A percentile compares a stretch with the other conserved stretches of the same genome.
Evolutionary conservation across 2,888 invertebrate species (phyloP).

Genomic region (Acanthosepion pharaonis): DNA sequence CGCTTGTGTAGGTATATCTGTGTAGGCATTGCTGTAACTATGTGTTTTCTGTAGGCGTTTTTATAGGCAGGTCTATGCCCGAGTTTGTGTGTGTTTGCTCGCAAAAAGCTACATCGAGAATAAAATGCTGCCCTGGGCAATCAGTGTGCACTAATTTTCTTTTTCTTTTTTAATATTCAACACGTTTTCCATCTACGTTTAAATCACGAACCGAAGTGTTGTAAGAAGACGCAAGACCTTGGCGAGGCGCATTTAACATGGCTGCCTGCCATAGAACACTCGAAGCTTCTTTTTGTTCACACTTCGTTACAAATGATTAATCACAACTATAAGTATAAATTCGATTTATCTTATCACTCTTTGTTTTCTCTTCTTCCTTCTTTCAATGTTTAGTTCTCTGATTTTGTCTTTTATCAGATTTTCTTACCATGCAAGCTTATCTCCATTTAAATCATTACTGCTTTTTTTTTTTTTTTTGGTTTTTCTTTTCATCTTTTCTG

Average conservation of each 20-base stretch:
- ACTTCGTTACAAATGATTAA: conserved; percentile 23
- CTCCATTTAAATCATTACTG: background rate
- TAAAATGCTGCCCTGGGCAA: background rate
- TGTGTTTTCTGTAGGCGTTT: background rate
- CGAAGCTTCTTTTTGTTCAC: background rate
- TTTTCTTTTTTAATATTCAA: background rate
- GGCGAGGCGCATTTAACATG: background rate
- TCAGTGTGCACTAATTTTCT: background rate
- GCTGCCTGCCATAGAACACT: background rate
- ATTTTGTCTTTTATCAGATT: background rate
- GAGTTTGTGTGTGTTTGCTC: background rate
- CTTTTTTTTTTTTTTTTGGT: background rate
- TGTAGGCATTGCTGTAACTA: background rate
- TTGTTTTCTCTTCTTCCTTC: background rate
- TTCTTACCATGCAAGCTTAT: background rate
- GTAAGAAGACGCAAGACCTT: background rate
- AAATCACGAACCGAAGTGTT: background rate
- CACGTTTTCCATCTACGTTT: background rate
- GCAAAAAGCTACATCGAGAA: background rate
- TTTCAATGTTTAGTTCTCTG: background rate
- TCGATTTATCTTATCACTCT: background rate
- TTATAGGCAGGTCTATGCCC: background rate
- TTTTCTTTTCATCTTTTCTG: background rate
- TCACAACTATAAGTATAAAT: background rate
- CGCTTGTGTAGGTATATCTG: background rate